Base-by-base conservation (phyloP, 2,888 invertebrate genomes). In the Sinopyrophorus schimmeli region DNA sequence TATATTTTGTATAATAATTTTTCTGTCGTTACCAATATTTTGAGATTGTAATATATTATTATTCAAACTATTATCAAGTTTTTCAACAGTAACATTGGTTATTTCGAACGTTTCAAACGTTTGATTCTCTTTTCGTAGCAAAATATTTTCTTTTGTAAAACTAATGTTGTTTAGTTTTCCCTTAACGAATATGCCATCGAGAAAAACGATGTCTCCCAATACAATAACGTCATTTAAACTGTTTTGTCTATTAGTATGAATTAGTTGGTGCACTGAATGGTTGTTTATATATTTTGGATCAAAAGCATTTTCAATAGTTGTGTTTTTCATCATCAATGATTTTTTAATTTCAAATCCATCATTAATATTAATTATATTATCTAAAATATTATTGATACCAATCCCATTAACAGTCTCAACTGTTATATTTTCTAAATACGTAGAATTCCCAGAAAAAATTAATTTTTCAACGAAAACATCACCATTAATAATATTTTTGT, bases 121-220 rank as follows among this genome's bases (percentile, higher is more conserved):
- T 57, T 75, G 73, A 47, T 70, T 46, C 55, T 66, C 53, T 9
- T 58, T 54, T 12, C 58, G 66, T 17, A 74, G 48, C 3, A 75
- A 43, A 18, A 74, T 32, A 32, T 60, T 64, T 5, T 64, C 56
- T 16, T 61, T 39, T 21, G 60, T 57, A 28, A 73, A 60, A 20
- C 53, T 57, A 5, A 72, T 53, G 9, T 62, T 7, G 48, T 74
- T 71, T 2, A 74, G 23, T 16, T 38, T 53, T 24, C 67, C 66
- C 14, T 54, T 37, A 7, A 71, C 48, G 20, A 55, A 52, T 3
- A 71, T 9, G 4, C 58, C 61, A 5, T 64, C 53, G 15, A 66
- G 49, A 18, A 70, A 61, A 43, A 54, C 59, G 5, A 68, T 60
- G 42, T 61, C 60, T 18, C 72, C 73, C 16, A 63, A 53, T 2